Conservation (phyloP, 2,888 invertebrate species). For the Amphipoea lucens region DNA sequence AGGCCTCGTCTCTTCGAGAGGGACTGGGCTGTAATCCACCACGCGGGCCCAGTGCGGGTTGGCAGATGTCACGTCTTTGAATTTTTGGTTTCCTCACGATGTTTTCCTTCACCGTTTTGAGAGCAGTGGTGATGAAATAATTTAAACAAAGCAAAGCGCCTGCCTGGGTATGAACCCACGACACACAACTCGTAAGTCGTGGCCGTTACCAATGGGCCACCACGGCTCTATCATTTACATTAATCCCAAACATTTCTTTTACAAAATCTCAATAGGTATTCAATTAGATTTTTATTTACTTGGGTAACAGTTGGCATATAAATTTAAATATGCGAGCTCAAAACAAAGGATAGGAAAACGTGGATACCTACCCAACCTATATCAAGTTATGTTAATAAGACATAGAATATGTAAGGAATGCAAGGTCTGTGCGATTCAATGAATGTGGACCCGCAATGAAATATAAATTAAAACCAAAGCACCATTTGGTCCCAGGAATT, state of each 20-base stretch:
- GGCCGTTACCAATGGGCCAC: no score
- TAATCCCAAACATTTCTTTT: not conserved
- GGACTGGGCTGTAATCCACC: no score
- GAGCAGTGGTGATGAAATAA: no score
- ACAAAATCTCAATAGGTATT: not conserved
- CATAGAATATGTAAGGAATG: slow-evolving; percentile 17
- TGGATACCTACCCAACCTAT: not conserved
- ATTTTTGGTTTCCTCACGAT: no score
- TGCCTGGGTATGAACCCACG: no score
- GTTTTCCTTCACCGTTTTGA: no score
- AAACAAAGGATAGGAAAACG: not conserved
- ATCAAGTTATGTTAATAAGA: slow-evolving; percentile 16
- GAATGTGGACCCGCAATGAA: slow-evolving; percentile 25
- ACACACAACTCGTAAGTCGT: no score
- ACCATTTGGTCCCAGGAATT: slow-evolving; percentile 12
- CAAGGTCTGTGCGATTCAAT: slow-evolving; percentile 17
- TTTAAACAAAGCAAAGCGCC: no score
- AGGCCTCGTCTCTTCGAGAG: no score
- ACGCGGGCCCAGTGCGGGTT: no score
- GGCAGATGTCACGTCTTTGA: no score
- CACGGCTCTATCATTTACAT: not conserved
- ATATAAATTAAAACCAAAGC: slow-evolving; percentile 29
- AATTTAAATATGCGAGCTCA: slow-evolving; percentile 9
- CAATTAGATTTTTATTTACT: not conserved
- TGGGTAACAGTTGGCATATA: not conserved